Percentiles rank a stretch among this genome's conserved stretches.
These are phyloP conservation scores for Callionymus lyra DNA, from an alignment of 2,113 vertebrate genomes.

Conservation along the genomic window DNA sequence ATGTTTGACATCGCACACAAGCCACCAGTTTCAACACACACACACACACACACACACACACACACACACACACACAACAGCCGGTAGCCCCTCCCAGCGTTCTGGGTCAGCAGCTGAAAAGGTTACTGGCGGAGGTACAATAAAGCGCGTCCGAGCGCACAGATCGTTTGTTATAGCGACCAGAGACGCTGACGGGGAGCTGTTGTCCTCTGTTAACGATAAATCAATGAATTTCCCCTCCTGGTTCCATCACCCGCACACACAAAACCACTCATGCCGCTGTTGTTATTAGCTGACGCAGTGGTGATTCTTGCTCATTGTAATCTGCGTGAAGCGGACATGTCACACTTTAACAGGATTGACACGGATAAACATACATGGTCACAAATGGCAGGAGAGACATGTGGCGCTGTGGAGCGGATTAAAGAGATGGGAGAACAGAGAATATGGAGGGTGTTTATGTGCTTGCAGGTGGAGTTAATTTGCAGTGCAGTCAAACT, in stretches of 20 bases:
- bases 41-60: conserved; percentile 28
- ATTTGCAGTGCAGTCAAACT: conserved; percentile 43
- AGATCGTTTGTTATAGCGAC: conserved; percentile 78
- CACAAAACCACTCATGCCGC: conserved; percentile 10
- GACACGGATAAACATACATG: conserved; percentile 48
- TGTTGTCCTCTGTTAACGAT: conserved; percentile 67
- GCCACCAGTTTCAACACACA: background rate
- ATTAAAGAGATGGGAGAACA: conserved; percentile 19
- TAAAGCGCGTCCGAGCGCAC: conserved; percentile 82
- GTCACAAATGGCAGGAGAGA: conserved; percentile 15
- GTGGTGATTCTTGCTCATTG: conserved; percentile 34
- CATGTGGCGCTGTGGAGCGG: conserved; percentile 27
- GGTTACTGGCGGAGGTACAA: conserved; percentile 87
- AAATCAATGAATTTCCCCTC: conserved; percentile 64
- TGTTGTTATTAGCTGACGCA: conserved; percentile 46
- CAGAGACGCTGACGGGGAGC: conserved; percentile 66
- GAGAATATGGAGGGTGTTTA: conserved; percentile 18
- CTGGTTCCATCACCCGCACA: conserved; percentile 22
- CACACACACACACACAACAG: conserved; percentile 32
- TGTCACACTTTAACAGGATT: conserved; percentile 64
- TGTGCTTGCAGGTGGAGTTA: conserved; percentile 47
- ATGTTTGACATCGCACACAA: conserved; percentile 71
- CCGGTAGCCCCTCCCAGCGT: conserved; percentile 53
- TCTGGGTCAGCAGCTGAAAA: conserved; percentile 91
- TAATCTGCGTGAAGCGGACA: conserved; percentile 60